Base-by-base conservation (phyloP, 2,113 vertebrate genomes). In the Sula dactylatra region DNA sequence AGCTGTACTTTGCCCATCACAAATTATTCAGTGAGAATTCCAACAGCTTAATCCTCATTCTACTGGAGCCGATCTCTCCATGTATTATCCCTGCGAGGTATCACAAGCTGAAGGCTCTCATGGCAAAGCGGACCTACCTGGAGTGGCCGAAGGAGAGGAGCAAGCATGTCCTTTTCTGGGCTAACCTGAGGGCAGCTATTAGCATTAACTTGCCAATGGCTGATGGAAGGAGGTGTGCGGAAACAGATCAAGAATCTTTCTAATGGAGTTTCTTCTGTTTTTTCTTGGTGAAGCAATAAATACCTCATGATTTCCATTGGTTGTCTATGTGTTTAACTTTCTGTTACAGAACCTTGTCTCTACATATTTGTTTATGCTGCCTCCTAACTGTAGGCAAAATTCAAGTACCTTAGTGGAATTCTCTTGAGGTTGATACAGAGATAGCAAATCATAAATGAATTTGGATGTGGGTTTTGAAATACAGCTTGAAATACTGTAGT, bases 1-100 rank as follows among this genome's bases (percentile, higher is more conserved):
- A 99, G 93, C 98, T 99, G 32, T 99, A 99, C 96, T 99, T 99
- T 27, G 99, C 99, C 85, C 98, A 98, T 27, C 99, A 99, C 97
- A 98, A 98, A 58, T 91, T 97, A 5, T 98, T 99, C 49, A 91
- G 97, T 20, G 97, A 97, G 87, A 98, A 95, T 16, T 97, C 91
- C 2, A 93, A 99, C 67, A 98, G 98, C 59, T 90, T 99, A 34
- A 98, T 99, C 77, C 97, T 99, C 54, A 97, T 99, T 82, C 89
- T 99, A 21, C 98, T 99, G n/a, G 98, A 99, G 56, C 98, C 99
- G 2, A 98, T 99, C 87, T 98, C 99, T 42, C 86, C 98, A 3
- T 98, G 98, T 69, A 38, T 98, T 38, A 98, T 99, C 79, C 99
- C 99, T 21, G 96, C 97, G 34, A 98, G 98, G 82, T 99, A 99